A percentile compares a stretch with the other conserved stretches of the same genome.
Evolutionary conservation across 2,888 invertebrate species (phyloP).

Genomic region (Microctonus aethiopoides): DNA sequence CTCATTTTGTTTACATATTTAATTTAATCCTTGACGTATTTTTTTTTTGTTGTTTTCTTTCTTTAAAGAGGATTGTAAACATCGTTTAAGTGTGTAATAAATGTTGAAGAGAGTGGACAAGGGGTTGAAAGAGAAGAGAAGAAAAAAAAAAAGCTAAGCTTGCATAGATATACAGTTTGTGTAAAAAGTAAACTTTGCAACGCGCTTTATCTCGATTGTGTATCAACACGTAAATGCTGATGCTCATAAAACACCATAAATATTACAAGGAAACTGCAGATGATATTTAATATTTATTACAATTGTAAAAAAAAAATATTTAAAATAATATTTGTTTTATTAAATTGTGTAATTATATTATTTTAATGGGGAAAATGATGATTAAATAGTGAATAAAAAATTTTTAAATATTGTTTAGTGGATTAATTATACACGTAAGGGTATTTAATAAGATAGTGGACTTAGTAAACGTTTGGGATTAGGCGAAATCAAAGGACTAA

Average conservation of each 20-base stretch:
- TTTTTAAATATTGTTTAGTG: too few species aligned
- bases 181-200: neutral
- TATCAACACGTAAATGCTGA: constrained; percentile 3
- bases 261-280: neutral
- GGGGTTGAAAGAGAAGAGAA: too few species aligned
- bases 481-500: constrained; percentile 48
- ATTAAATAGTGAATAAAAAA: too few species aligned
- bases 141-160: neutral
- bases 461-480: neutral
- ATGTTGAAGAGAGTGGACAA: neutral
- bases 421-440: too few species aligned
- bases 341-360: too few species aligned
- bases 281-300: neutral
- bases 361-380: too few species aligned
- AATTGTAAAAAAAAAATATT: too few species aligned
- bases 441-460: neutral
- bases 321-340: too few species aligned
- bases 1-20: too few species aligned
- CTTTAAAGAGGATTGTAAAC: neutral
- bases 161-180: neutral
- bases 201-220: neutral
- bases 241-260: neutral
- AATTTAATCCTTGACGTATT: neutral
- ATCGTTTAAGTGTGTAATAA: neutral
- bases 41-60: neutral